A percentile compares a stretch with the other conserved stretches of the same genome.
phyloP scores from a whole-genome alignment of 2,113 vertebrate species.

The Melozone crissalis region DNA sequence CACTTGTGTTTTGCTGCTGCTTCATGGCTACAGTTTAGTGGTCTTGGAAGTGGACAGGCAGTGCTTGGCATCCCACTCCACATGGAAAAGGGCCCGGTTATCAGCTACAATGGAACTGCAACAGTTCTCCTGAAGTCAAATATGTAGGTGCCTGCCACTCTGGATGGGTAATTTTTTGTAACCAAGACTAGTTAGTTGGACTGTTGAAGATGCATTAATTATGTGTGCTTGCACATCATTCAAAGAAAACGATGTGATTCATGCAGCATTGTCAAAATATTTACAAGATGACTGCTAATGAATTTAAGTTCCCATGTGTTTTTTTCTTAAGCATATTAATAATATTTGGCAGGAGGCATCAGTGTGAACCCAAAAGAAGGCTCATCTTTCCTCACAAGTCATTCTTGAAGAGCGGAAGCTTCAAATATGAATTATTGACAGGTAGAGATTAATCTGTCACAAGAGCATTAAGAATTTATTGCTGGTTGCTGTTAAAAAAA shows the following conservation, averaged over 20 bases:
- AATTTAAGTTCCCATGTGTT: background rate
- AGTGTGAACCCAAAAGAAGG: background rate
- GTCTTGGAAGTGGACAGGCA: background rate
- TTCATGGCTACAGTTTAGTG: background rate
- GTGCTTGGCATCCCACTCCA: background rate
- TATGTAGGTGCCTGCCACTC: background rate
- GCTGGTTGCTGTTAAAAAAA: background rate
- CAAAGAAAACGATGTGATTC: background rate
- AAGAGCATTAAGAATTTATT: constrained; percentile 22
- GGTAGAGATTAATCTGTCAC: constrained; percentile 25
- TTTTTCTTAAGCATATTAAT: background rate
- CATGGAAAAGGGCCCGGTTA: background rate
- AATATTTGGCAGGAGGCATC: background rate
- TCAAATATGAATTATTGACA: constrained; percentile 38
- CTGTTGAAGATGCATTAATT: background rate
- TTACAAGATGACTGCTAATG: background rate
- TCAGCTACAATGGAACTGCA: background rate
- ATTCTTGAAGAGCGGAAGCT: background rate
- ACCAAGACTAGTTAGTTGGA: background rate
- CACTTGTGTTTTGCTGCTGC: background rate
- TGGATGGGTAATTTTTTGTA: background rate
- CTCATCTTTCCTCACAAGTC: background rate
- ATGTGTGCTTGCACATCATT: background rate
- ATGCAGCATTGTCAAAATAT: background rate
- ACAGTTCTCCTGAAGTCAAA: background rate